A percentile compares a stretch with the other conserved stretches of the same genome.
These are phyloP conservation scores for Prosapia bicincta DNA, from an alignment of 2,888 invertebrate species.

Conservation along the genomic window DNA sequence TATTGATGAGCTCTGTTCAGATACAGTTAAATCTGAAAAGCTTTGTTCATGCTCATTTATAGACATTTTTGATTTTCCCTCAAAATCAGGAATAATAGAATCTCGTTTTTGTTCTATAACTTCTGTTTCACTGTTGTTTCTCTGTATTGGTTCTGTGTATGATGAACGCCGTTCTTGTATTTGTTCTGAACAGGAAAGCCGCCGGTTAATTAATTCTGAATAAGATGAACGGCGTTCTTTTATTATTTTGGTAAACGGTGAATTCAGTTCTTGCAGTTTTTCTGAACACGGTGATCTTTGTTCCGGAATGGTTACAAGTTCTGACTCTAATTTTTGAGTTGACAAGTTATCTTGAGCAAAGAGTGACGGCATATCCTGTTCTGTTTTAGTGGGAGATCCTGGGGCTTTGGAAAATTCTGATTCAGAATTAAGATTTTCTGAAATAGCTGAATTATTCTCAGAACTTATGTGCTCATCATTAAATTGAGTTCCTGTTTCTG, in stretches of 20 bases:
- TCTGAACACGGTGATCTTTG: not conserved
- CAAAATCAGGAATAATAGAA: not conserved
- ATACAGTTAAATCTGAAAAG: not conserved
- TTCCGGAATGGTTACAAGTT: not conserved
- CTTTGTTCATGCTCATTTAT: not conserved
- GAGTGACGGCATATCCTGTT: not conserved
- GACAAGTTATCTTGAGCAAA: not conserved
- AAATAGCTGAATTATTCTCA: not conserved
- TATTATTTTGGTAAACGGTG: not conserved
- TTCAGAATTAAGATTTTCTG: not conserved
- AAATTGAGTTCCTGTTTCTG: not conserved
- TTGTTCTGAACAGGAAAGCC: not conserved
- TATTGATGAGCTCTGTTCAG: not conserved
- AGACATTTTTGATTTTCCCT: not conserved
- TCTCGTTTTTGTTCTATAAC: not conserved
- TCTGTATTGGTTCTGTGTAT: not conserved
- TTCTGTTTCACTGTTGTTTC: not conserved
- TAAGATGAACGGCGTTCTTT: not conserved
- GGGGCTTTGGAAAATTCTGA: not conserved
- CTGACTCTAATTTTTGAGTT: not conserved
- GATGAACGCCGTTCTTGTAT: not conserved
- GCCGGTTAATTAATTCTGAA: not conserved
- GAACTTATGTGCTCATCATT: not conserved
- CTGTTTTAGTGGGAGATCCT: not conserved
- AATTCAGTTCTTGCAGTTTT: not conserved